Evolutionary conservation across 1,140 invertebrate genomes (phyloP).

Genomic region (Paramacrobiotus metropolitanus): DNA sequence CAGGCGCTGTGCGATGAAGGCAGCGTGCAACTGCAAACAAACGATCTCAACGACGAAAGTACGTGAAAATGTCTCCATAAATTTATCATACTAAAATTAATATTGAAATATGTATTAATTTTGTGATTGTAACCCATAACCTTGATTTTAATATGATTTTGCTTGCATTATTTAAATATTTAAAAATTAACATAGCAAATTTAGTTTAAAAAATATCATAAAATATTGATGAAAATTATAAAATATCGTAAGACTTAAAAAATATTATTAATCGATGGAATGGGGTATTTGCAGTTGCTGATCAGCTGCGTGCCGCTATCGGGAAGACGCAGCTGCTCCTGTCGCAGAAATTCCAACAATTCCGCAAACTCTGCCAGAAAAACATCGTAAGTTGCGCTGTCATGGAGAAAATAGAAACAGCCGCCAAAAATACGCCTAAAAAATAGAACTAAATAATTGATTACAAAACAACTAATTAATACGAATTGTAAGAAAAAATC

Average conservation of each 20-base stretch:
- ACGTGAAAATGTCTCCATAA: background rate
- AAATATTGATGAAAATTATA: too few species aligned
- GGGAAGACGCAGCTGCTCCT: slow-evolving; percentile 70
- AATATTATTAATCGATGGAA: too few species aligned
- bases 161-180: too few species aligned
- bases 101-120: background rate
- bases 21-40: background rate
- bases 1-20: background rate
- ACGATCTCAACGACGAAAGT: background rate
- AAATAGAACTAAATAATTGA: too few species aligned
- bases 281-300: background rate
- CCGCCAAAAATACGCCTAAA: slow-evolving; percentile 4
- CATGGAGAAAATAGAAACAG: background rate
- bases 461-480: too few species aligned
- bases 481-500: too few species aligned
- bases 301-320: slow-evolving; percentile 48
- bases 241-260: too few species aligned
- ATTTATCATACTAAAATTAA: background rate
- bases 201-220: too few species aligned
- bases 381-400: slow-evolving; percentile 38
- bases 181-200: too few species aligned
- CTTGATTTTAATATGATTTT: too few species aligned
- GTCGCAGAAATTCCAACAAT: slow-evolving; percentile 80
- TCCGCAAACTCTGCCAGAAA: slow-evolving; percentile 55
- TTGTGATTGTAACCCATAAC: background rate